phyloP scores from a whole-genome alignment of 1,140 invertebrate species.

The Cylas formicarius region DNA sequence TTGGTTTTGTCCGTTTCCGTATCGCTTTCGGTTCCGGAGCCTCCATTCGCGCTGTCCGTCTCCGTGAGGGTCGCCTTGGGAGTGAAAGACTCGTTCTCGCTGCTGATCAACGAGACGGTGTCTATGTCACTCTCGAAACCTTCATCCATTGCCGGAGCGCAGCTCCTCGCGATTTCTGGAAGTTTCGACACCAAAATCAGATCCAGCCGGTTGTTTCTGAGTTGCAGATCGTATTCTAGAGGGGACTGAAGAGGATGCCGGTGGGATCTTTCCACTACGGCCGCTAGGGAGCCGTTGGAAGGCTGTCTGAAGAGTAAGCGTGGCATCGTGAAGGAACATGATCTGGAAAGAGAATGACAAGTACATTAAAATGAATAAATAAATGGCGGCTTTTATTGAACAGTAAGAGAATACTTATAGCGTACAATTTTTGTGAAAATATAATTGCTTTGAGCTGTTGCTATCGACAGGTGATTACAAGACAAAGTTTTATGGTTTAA shows the following conservation, averaged over 20 bases:
- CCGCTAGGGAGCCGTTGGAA: constrained; percentile 30
- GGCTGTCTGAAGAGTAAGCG: constrained; percentile 34
- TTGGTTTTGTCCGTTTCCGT: constrained; percentile 26
- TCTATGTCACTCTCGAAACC: constrained; percentile 44
- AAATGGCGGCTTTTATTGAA: too few relatives aligned
- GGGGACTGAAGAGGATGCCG: constrained; percentile 18
- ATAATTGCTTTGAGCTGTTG: too few relatives aligned
- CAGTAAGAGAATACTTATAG: too few relatives aligned
- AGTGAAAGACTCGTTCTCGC: constrained; percentile 34
- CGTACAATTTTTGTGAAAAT: too few relatives aligned
- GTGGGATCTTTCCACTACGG: constrained; percentile 37
- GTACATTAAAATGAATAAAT: too few relatives aligned
- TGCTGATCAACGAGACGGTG: constrained; percentile 38
- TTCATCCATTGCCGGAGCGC: constrained; percentile 31
- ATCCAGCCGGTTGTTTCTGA: constrained; percentile 29
- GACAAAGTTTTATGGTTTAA: too few relatives aligned
- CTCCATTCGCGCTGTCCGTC: constrained; percentile 41
- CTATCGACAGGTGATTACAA: too few relatives aligned
- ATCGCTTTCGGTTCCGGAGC: constrained; percentile 38
- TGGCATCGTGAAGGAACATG: constrained; percentile 36
- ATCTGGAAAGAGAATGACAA: too few relatives aligned
- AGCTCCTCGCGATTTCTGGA: constrained; percentile 12
- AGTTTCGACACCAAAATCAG: constrained; percentile 26
- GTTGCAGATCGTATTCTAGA: constrained; percentile 32
- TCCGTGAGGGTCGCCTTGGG: constrained; percentile 22